Evolutionary conservation across 2,797 vertebrate species (phyloP), one percentile per base, ranked within the genome.

Genomic region (Rhinichthys osculus): DNA sequence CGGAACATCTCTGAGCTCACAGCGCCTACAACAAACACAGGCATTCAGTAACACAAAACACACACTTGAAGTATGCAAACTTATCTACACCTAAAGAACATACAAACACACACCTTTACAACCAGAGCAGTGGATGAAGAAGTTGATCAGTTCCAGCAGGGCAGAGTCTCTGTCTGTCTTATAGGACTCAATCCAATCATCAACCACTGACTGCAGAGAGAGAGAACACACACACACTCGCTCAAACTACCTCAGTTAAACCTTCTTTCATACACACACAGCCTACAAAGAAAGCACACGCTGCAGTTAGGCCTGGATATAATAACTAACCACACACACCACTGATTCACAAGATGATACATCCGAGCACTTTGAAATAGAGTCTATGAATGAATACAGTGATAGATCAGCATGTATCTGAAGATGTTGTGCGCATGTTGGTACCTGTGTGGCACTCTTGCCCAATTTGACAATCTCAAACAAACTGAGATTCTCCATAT

Each of bases 101-200:
- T 52, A 30, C 35, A 54, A 30, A 64, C 85, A 87, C 91, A 90
- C 94, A 99, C 98, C 98, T 99, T 99, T 99, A 93, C 98, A 99
- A 90, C 98, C 98, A 81, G 98, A 99, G 93, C 98, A 99, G 94
- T 99, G 98, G 94, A 99, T 99, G 92, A 99, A 99, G 94, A 99
- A 99, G 93, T 99, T 99, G 93, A 99, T 99, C 92, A 99, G 97
- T 93, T 99, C 98, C 94, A 99, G 95, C 85, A 99, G 96, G 47
- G 98, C 98, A 90, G 96, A 95, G 94, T 99, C 98, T 93, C 97
- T 95, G 93, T 99, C 98, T 87, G 96, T 96, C 94, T 99, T 99
- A 93, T 99, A 99, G 59, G 98, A 97, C 90, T 99, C 98, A 91
- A 99, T 99, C 98, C 98, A 99, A 93, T 99, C 98, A 95, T 99